Percentiles rank a stretch among this genome's conserved stretches.
These are phyloP conservation scores for Celastrina argiolus DNA, from an alignment of 2,888 invertebrate genomes.

Conservation along the genomic window DNA sequence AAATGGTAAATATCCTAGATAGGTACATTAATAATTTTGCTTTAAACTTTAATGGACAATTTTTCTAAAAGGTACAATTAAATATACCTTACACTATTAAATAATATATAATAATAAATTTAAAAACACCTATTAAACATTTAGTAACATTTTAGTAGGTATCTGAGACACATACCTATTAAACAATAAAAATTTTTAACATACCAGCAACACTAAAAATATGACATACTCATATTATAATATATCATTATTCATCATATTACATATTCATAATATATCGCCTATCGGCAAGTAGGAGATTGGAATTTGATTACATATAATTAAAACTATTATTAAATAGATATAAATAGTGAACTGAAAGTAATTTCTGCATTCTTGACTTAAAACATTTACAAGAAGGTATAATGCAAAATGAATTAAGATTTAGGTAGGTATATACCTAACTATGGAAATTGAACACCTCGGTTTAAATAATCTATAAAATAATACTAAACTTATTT, in stretches of 20 bases:
- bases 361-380: neutral
- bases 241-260: too few species aligned
- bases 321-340: neutral
- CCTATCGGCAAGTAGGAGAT: neutral
- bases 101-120: constrained; percentile 19
- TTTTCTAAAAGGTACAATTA: constrained; percentile 19
- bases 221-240: too few species aligned
- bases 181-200: constrained; percentile 1
- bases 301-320: neutral
- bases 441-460: constrained; percentile 3
- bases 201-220: neutral
- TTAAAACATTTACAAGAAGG: neutral
- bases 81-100: constrained; percentile 8
- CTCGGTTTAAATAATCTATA: neutral
- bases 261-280: neutral
- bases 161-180: constrained; percentile 1
- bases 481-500: neutral
- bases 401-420: neutral
- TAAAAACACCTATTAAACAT: constrained; percentile 21
- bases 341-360: neutral
- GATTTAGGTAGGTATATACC: too few species aligned
- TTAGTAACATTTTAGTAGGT: constrained; percentile 13
- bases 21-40: neutral
- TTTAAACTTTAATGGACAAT: neutral
- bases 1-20: constrained; percentile 4